Evolutionary conservation across 1,140 invertebrate species (phyloP).

Genomic region (Drosophila lowei): DNA sequence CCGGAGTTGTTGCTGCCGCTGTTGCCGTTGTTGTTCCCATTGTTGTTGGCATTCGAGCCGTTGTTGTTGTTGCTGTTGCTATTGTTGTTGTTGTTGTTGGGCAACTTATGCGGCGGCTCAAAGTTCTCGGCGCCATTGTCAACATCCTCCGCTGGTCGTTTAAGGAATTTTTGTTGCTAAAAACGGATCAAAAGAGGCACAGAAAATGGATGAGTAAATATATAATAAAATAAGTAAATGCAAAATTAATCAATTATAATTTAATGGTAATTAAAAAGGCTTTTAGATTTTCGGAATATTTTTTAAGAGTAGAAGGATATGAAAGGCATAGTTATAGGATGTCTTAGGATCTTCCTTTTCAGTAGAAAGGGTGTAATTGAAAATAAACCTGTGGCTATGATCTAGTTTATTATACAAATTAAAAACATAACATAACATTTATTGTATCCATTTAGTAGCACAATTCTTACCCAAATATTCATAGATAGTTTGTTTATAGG

Average conservation of each 20-base stretch:
- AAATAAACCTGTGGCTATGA: too few species aligned
- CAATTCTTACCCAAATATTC: conserved; percentile 81
- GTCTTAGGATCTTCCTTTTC: too few species aligned
- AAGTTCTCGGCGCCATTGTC: conserved; percentile 86
- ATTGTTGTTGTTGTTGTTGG: conserved; percentile 86
- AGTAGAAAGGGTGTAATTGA: too few species aligned
- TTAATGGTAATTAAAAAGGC: background rate
- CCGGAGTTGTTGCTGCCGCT: conserved; percentile 83
- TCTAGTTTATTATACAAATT: too few species aligned
- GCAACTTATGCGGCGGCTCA: conserved; percentile 90
- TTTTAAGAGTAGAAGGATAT: too few species aligned
- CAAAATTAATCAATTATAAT: background rate
- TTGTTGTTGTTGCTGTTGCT: conserved; percentile 65
- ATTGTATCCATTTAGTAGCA: background rate
- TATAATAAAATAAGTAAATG: too few species aligned
- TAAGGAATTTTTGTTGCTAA: conserved; percentile 92
- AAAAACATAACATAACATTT: too few species aligned
- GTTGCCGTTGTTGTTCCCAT: conserved; percentile 60
- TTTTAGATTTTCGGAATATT: too few species aligned
- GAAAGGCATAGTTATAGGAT: too few species aligned
- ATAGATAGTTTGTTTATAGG: conserved; percentile 72
- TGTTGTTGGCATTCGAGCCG: conserved; percentile 84
- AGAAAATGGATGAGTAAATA: conserved; percentile 1
- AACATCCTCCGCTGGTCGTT: conserved; percentile 89
- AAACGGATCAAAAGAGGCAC: conserved; percentile 71